phyloP scores from a whole-genome alignment of 1,140 invertebrate genomes.

The Drosophila nebulosa region DNA sequence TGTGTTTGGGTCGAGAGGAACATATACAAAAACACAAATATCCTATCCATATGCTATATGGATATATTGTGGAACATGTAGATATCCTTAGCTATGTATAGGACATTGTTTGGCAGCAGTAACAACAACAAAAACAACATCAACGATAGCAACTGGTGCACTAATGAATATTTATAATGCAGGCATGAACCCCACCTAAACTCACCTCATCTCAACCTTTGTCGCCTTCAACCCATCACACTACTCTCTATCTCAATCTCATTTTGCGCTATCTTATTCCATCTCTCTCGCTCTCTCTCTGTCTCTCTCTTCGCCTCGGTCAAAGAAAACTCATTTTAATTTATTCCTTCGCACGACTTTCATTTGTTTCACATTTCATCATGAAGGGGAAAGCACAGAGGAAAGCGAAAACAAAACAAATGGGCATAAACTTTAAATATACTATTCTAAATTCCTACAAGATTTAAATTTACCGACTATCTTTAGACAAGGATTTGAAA shows the following conservation, averaged over 20 bases:
- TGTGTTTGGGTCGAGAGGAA: background rate
- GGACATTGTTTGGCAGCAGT: background rate
- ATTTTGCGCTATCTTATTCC: background rate
- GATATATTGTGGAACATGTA: background rate
- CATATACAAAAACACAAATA: background rate
- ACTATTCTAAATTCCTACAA: too few relatives aligned
- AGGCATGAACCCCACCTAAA: background rate
- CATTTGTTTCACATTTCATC: conserved; percentile 69
- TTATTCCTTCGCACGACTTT: conserved; percentile 71
- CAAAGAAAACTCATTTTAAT: conserved; percentile 62
- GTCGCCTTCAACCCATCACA: background rate
- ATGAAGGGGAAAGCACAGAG: conserved; percentile 11
- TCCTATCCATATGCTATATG: background rate
- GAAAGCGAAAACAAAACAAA: background rate
- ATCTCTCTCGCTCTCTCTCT: conserved; percentile 12
- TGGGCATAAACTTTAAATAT: too few relatives aligned
- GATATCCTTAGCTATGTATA: background rate
- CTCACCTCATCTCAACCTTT: background rate
- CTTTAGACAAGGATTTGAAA: too few relatives aligned
- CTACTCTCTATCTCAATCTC: background rate
- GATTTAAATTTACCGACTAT: too few relatives aligned
- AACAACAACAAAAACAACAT: background rate
- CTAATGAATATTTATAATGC: conserved; percentile 68
- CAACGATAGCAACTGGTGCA: conserved; percentile 39
- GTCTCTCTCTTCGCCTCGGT: conserved; percentile 14